These are phyloP conservation scores for Notodonta ziczac DNA, from an alignment of 2,888 invertebrate genomes.

Conservation along the genomic window DNA sequence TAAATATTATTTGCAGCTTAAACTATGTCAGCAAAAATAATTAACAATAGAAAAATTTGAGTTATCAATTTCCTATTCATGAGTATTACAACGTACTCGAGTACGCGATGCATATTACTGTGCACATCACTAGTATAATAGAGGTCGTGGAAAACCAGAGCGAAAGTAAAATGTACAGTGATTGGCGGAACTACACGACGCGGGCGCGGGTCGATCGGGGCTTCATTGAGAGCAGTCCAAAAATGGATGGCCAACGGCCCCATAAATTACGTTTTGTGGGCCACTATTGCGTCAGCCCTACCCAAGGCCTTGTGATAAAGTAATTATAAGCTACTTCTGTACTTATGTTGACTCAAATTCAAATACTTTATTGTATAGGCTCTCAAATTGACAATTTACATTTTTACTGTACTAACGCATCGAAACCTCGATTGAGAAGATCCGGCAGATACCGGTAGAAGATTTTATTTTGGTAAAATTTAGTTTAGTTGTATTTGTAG, in stretches of 20 bases:
- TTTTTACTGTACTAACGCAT: too few relatives aligned
- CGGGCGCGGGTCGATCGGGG: constrained; percentile 58
- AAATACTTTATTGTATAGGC: too few relatives aligned
- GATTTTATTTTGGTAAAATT: too few relatives aligned
- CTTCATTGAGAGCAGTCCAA: constrained; percentile 62
- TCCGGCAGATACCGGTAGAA: too few relatives aligned
- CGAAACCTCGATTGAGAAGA: too few relatives aligned
- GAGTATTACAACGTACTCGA: not conserved
- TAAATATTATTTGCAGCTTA: too few relatives aligned
- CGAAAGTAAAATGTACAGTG: constrained; percentile 69
- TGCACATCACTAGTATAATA: constrained; percentile 35
- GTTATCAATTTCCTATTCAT: too few relatives aligned
- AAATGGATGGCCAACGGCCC: constrained; percentile 68
- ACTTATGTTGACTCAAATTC: not conserved
- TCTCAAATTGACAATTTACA: too few relatives aligned
- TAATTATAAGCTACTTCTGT: constrained; percentile 20
- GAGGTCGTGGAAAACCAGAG: constrained; percentile 74
- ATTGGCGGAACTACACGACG: constrained; percentile 67
- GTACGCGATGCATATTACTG: constrained; percentile 13
- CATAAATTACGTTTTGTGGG: constrained; percentile 26
- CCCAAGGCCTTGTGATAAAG: constrained; percentile 33
- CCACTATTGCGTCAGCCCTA: constrained; percentile 40
- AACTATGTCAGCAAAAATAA: too few relatives aligned
- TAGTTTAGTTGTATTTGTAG: too few relatives aligned
- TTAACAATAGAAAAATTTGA: too few relatives aligned